A percentile compares a stretch with the other conserved stretches of the same genome.
Conservation (phyloP, 1,140 invertebrate genomes). For the Zaprionus taronus region DNA sequence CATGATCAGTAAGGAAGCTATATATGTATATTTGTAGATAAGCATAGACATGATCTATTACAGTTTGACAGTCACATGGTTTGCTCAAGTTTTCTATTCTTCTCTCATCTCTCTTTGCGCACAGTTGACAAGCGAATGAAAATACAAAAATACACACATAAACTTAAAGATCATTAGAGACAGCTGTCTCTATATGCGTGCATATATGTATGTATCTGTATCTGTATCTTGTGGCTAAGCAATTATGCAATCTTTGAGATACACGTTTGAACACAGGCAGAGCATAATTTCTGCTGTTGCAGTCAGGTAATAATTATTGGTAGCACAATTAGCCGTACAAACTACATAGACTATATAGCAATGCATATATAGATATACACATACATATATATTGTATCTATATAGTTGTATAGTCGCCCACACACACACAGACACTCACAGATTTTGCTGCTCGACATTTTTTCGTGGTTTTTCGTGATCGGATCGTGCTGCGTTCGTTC, state of each 20-base stretch:
- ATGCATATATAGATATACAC: constrained; percentile 7
- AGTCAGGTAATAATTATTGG: constrained; percentile 65
- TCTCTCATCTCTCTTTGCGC: background rate
- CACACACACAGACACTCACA: constrained; percentile 59
- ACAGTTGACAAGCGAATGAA: constrained; percentile 44
- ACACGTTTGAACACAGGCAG: constrained; percentile 46
- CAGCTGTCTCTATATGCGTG: constrained; percentile 41
- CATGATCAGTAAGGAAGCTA: background rate
- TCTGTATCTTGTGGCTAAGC: constrained; percentile 57
- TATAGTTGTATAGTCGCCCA: constrained; percentile 8
- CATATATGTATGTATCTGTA: constrained; percentile 31
- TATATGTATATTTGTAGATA: background rate
- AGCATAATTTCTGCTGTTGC: constrained; percentile 45
- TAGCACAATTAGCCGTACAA: constrained; percentile 38
- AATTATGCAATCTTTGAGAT: constrained; percentile 80
- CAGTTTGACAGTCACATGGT: constrained; percentile 2
- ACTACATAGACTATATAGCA: constrained; percentile 7
- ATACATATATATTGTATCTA: background rate
- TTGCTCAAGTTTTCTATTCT: background rate
- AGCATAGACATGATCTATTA: background rate
- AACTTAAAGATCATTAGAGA: constrained; percentile 16
- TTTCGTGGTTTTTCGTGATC: constrained; percentile 49
- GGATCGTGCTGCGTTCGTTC: constrained; percentile 53
- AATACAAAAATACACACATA: constrained; percentile 42
- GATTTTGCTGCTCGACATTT: constrained; percentile 73